Evolutionary conservation across 2,113 vertebrate species (phyloP).

Genomic region (Hiodon alosoides): DNA sequence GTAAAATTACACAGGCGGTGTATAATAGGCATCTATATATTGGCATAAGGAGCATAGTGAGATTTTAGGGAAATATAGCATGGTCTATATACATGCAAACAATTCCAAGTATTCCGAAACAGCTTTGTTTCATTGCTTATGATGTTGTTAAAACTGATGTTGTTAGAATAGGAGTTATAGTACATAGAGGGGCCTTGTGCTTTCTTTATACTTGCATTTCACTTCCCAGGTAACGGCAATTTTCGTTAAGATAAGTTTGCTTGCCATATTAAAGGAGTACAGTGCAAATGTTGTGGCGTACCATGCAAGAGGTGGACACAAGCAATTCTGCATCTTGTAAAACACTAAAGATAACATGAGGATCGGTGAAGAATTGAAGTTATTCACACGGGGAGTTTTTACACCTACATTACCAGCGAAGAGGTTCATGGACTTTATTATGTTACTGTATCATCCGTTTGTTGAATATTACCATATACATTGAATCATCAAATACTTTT

Average conservation of each 20-base stretch:
- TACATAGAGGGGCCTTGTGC: not conserved
- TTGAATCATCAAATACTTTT: not conserved
- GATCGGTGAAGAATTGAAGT: no score
- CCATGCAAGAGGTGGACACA: not conserved
- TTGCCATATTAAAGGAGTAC: not conserved
- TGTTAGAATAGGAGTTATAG: not conserved
- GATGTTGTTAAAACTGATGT: not conserved
- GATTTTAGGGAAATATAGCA: no score
- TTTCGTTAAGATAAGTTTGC: not conserved
- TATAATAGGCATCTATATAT: not conserved
- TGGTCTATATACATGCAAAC: not conserved
- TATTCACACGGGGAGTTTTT: no score
- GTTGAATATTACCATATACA: not conserved
- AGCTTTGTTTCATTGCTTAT: not conserved
- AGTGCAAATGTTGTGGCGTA: not conserved
- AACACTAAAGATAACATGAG: not conserved
- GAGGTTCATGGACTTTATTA: no score
- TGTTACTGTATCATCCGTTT: not conserved
- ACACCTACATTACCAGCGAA: no score
- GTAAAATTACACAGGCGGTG: not conserved
- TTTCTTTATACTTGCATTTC: not conserved
- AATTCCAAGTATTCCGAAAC: no score
- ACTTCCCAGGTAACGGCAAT: not conserved
- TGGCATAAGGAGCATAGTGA: no score
- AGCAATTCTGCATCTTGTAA: not conserved